phyloP scores from a whole-genome alignment of 2,888 invertebrate genomes.

The Euspilapteryx auroguttella region DNA sequence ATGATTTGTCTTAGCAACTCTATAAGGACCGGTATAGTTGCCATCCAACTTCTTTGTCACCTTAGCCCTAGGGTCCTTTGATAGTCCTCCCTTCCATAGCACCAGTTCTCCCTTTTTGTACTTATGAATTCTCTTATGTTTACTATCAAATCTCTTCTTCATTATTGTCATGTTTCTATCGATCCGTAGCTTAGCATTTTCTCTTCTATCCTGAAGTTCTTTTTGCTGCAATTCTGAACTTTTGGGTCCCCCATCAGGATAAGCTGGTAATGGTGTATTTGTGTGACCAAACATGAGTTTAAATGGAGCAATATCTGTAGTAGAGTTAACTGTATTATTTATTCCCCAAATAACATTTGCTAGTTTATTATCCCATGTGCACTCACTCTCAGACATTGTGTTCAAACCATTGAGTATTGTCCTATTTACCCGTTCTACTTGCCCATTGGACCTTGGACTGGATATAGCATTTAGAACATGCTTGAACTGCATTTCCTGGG shows the following conservation, averaged over 20 bases:
- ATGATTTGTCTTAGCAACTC: not conserved
- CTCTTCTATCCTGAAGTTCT: not conserved
- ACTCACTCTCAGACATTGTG: slow-evolving; percentile 10
- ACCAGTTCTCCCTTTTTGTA: not conserved
- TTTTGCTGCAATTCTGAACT: too few relatives aligned
- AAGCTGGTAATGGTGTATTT: slow-evolving; percentile 2
- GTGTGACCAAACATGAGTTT: slow-evolving; percentile 9
- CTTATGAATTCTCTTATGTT: slow-evolving; percentile 5
- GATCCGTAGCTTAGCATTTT: not conserved
- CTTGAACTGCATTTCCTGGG: slow-evolving; percentile 13
- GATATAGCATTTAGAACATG: too few relatives aligned
- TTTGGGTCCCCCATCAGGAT: not conserved
- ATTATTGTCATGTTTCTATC: not conserved
- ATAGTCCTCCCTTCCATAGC: not conserved
- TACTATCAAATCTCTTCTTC: not conserved
- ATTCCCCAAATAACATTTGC: slow-evolving; percentile 11
- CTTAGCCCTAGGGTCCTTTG: not conserved
- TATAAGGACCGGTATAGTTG: not conserved
- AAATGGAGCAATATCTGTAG: slow-evolving; percentile 9
- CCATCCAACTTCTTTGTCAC: not conserved
- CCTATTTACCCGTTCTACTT: slow-evolving; percentile 12
- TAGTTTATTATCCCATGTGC: not conserved
- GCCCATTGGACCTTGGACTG: too few relatives aligned
- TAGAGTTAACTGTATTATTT: slow-evolving; percentile 11
- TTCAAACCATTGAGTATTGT: slow-evolving; percentile 10